Conservation (phyloP, 1,140 invertebrate genomes). For the Wiebesia pumilae region DNA sequence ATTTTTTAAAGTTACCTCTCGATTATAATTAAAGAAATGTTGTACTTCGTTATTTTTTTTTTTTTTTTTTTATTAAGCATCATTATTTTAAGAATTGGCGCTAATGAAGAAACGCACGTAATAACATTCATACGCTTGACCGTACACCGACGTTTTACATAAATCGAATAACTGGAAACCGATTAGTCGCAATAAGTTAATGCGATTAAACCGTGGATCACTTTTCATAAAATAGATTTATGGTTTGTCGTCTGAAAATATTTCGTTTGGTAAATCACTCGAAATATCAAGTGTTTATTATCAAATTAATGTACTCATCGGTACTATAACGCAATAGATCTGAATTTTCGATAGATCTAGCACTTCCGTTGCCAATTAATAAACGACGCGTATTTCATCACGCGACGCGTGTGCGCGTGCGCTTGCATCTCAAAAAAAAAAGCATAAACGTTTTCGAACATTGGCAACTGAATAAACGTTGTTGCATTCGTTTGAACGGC, state of each 20-base stretch:
- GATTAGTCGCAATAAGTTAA: too few relatives aligned
- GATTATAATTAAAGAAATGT: neutral
- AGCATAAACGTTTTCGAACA: too few relatives aligned
- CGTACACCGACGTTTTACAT: too few relatives aligned
- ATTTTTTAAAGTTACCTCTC: constrained; percentile 8
- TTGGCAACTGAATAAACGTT: too few relatives aligned
- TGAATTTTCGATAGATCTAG: neutral
- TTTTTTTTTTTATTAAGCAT: too few relatives aligned
- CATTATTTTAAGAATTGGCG: neutral
- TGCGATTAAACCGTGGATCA: neutral
- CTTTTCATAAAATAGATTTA: neutral
- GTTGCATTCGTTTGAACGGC: too few relatives aligned
- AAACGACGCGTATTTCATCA: neutral
- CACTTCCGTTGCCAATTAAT: neutral
- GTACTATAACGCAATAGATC: neutral
- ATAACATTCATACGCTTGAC: neutral
- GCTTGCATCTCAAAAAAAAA: too few relatives aligned
- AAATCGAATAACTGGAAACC: too few relatives aligned
- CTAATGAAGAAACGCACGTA: neutral
- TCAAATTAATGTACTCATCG: neutral
- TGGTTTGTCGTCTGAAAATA: neutral
- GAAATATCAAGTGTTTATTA: neutral
- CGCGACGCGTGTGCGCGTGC: too few relatives aligned
- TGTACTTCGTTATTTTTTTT: too few relatives aligned
- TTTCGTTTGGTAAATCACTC: neutral